These are phyloP conservation scores for Melieria omissa DNA, from an alignment of 2,888 invertebrate species.

Conservation along the genomic window DNA sequence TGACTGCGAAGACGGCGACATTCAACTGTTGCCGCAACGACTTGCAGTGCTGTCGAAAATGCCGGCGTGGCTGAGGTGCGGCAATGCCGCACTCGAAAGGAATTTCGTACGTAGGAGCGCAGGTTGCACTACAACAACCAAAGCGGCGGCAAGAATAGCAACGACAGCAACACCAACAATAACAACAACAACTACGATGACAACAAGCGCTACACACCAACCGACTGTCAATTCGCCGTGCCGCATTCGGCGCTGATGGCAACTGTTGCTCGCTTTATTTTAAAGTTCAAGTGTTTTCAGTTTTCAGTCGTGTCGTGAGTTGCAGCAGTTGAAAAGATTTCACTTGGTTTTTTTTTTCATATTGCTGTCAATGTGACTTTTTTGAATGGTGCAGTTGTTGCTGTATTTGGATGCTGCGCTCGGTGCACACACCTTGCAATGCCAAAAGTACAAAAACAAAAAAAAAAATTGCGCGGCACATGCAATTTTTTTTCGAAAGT, in stretches of 20 bases:
- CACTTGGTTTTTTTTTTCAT: constrained; percentile 9
- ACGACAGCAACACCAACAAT: constrained; percentile 2
- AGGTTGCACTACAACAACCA: neutral
- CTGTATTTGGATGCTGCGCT: constrained; percentile 7
- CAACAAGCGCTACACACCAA: too few species aligned
- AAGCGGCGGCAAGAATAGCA: constrained; percentile 6
- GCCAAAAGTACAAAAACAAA: constrained; percentile 29
- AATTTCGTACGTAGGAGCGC: constrained; percentile 4
- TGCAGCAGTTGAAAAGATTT: constrained; percentile 18
- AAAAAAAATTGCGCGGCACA: neutral
- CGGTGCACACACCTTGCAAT: constrained; percentile 25
- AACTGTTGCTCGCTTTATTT: constrained; percentile 39
- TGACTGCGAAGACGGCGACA: constrained; percentile 14
- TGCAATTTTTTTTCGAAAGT: constrained; percentile 25
- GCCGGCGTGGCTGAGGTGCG: neutral
- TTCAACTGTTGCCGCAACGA: neutral
- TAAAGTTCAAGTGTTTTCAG: constrained; percentile 45
- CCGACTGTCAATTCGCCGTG: too few species aligned
- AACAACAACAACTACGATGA: neutral
- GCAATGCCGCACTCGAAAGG: neutral
- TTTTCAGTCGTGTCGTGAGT: constrained; percentile 38
- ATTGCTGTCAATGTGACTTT: neutral
- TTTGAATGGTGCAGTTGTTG: constrained; percentile 6
- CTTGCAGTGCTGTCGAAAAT: too few species aligned
- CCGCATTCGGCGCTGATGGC: neutral